A percentile compares a stretch with the other conserved stretches of the same genome.
Evolutionary conservation across 1,140 invertebrate species (phyloP).

Genomic region (Chrysomallon squamiferum): DNA sequence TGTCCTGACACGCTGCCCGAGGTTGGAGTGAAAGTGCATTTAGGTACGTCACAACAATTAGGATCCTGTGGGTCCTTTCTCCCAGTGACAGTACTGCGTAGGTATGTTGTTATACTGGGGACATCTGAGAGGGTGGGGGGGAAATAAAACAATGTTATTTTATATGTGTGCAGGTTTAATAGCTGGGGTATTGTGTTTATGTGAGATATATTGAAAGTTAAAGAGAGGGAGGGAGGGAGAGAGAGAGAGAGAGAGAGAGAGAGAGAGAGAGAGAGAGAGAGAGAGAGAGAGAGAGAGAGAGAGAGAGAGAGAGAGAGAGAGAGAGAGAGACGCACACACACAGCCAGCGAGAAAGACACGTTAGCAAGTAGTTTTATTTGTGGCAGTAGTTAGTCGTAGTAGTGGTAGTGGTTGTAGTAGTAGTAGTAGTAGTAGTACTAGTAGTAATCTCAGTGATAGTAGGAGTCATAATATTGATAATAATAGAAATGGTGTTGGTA

Average conservation of each 20-base stretch:
- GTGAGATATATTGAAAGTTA: neutral
- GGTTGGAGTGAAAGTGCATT: constrained; percentile 18
- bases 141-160: neutral
- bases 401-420: too few species aligned
- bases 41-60: constrained; percentile 27
- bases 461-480: too few species aligned
- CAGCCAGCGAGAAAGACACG: too few species aligned
- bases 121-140: constrained; percentile 17
- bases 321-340: too few species aligned
- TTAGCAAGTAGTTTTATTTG: too few species aligned
- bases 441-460: too few species aligned
- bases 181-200: neutral
- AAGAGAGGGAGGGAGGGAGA: neutral
- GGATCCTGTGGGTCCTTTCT: constrained; percentile 30
- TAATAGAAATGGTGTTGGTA: too few species aligned
- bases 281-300: too few species aligned
- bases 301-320: too few species aligned
- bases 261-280: neutral
- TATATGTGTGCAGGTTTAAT: neutral
- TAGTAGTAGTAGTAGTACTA: too few species aligned
- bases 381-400: too few species aligned
- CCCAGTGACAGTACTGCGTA: constrained; percentile 17
- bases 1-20: constrained; percentile 1
- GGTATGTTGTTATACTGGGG: constrained; percentile 20
- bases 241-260: neutral